A percentile compares a stretch with the other conserved stretches of the same genome.
Evolutionary conservation across 2,113 vertebrate species (phyloP).

Genomic region (Zeus faber): DNA sequence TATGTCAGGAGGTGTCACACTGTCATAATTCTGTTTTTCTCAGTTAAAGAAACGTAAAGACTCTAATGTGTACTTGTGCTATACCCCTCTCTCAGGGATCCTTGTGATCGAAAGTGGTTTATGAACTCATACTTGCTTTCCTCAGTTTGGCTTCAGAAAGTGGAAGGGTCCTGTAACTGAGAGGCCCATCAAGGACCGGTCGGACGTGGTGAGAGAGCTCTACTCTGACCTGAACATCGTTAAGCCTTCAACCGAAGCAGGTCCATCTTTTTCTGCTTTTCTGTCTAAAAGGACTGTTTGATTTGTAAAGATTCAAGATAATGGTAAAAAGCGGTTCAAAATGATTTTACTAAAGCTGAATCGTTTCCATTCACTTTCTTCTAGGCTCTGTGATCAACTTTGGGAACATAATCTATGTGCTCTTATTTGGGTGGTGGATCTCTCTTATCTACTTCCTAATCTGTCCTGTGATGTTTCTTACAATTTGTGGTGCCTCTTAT

Average conservation of each 20-base stretch:
- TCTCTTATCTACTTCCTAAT: conserved; percentile 77
- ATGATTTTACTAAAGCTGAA: not conserved
- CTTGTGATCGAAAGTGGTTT: too few species aligned
- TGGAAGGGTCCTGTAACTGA: conserved; percentile 87
- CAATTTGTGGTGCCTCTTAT: conserved; percentile 73
- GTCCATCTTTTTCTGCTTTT: conserved; percentile 42
- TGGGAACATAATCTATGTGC: conserved; percentile 79
- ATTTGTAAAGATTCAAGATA: not conserved
- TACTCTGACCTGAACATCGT: conserved; percentile 80
- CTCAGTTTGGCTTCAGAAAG: conserved; percentile 89
- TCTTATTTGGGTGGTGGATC: conserved; percentile 89
- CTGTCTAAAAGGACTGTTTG: not conserved
- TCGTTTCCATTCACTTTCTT: conserved; percentile 11
- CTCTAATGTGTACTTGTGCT: too few species aligned
- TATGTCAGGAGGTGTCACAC: too few species aligned
- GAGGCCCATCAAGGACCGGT: conserved; percentile 80
- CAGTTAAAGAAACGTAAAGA: too few species aligned
- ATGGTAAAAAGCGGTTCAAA: not conserved
- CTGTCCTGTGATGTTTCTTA: conserved; percentile 78
- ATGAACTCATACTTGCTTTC: too few species aligned
- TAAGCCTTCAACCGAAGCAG: conserved; percentile 62
- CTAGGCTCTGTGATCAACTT: conserved; percentile 73
- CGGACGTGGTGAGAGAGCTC: conserved; percentile 81
- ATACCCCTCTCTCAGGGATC: too few species aligned
- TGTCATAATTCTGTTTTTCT: too few species aligned